phyloP scores from a whole-genome alignment of 2,113 vertebrate genomes.

The Tetraodon nigroviridis region DNA sequence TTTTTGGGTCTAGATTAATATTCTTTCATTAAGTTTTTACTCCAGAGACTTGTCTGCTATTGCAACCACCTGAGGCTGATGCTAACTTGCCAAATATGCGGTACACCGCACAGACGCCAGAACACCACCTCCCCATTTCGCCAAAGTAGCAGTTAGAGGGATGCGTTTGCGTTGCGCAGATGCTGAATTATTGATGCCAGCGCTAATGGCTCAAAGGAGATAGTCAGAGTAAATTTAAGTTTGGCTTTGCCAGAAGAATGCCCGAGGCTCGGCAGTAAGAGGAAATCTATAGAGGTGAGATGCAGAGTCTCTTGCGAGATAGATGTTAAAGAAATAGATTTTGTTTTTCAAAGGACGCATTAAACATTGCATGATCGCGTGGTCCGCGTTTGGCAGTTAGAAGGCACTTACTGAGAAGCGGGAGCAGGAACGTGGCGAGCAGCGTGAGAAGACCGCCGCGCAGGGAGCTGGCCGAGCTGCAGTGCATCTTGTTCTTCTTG shows the following conservation, averaged over 20 bases:
- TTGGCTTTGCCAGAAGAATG: conserved; percentile 37
- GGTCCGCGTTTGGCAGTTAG: not conserved
- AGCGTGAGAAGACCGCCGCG: conserved; percentile 70
- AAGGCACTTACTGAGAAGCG: not conserved
- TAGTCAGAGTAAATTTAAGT: conserved; percentile 48
- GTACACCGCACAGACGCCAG: conserved; percentile 10
- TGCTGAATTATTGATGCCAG: conserved; percentile 66
- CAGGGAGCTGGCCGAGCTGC: conserved; percentile 78
- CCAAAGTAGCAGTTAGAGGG: conserved; percentile 38
- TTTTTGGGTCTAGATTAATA: no score
- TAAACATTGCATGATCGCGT: not conserved
- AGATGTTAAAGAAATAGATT: no score
- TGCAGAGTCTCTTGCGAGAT: not conserved
- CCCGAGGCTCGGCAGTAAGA: conserved; percentile 11
- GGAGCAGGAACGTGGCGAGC: conserved; percentile 60
- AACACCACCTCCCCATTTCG: conserved; percentile 24
- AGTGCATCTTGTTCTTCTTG: conserved; percentile 94
- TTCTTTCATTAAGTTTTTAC: no score
- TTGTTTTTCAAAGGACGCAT: not conserved
- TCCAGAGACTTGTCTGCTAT: not conserved
- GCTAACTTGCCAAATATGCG: conserved; percentile 14
- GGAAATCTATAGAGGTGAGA: not conserved
- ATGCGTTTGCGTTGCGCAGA: conserved; percentile 26
- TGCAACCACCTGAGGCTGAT: conserved; percentile 4
- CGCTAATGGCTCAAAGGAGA: conserved; percentile 57